A percentile compares a stretch with the other conserved stretches of the same genome.
Evolutionary conservation across 2,797 vertebrate species (phyloP).

Genomic region (Mycteria americana): DNA sequence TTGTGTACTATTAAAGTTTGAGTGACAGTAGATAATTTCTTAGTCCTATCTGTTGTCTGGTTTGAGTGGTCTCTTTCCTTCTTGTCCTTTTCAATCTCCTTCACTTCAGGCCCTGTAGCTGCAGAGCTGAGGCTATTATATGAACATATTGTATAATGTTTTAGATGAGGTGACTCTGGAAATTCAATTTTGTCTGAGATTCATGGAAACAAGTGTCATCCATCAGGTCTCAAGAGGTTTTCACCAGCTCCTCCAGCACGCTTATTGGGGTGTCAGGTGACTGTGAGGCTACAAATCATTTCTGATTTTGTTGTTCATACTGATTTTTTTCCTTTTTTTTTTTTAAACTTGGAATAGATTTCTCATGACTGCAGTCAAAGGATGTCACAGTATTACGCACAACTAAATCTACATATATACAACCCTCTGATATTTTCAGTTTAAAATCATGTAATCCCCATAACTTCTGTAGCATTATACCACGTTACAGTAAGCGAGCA

Average conservation of each 20-base stretch:
- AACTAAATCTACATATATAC: not conserved
- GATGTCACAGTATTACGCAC: not conserved
- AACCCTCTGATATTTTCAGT: not conserved
- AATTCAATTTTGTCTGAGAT: not conserved
- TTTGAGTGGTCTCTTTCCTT: not conserved
- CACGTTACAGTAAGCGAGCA: not conserved
- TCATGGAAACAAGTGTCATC: not conserved
- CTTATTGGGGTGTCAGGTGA: not conserved
- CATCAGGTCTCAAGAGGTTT: not conserved
- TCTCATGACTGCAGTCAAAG: not conserved
- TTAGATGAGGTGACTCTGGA: not conserved
- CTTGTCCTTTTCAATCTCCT: not conserved
- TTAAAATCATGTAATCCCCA: not conserved
- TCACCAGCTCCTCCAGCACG: not conserved
- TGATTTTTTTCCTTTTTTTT: not conserved
- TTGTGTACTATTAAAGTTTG: conserved; percentile 1
- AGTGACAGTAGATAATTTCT: not conserved
- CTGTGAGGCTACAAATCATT: not conserved
- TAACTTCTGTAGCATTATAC: not conserved
- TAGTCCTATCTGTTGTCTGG: not conserved
- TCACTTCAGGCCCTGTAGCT: not conserved
- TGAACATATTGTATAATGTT: not conserved
- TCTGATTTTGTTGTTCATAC: not conserved
- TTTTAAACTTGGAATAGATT: not conserved
- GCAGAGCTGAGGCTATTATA: not conserved